phyloP scores from a whole-genome alignment of 2,113 vertebrate species.

The Sciurus niger region DNA sequence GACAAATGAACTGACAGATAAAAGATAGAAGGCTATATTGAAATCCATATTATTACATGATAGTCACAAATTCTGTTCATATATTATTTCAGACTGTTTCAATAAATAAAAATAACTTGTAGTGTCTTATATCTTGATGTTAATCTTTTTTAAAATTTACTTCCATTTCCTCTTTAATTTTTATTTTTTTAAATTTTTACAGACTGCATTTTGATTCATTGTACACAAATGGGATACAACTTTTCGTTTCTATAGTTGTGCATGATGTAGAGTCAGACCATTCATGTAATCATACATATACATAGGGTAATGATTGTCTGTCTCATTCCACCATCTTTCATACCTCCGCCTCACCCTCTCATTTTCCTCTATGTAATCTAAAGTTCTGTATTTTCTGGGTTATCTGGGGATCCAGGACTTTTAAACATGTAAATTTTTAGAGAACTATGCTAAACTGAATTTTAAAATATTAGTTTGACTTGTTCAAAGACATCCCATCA shows the following conservation, averaged over 20 bases:
- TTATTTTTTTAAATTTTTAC: no score
- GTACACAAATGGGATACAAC: no score
- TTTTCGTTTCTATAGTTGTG: no score
- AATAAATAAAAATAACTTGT: neutral
- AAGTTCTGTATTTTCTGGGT: neutral
- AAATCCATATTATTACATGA: neutral
- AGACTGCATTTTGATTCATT: no score
- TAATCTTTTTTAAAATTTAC: neutral
- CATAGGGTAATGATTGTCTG: no score
- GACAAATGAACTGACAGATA: neutral
- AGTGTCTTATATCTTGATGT: neutral
- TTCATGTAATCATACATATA: no score
- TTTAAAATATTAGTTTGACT: neutral
- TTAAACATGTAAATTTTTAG: neutral
- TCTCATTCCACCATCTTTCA: no score
- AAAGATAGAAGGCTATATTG: neutral
- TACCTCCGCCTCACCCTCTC: no score
- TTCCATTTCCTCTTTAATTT: no score
- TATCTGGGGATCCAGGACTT: neutral
- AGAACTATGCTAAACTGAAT: no score
- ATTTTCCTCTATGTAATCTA: no score
- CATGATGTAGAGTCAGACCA: no score
- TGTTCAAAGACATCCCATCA: neutral
- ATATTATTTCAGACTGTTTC: neutral
- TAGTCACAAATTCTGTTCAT: neutral